phyloP scores from a whole-genome alignment of 1,140 invertebrate species.

The Drosophila dunni region DNA sequence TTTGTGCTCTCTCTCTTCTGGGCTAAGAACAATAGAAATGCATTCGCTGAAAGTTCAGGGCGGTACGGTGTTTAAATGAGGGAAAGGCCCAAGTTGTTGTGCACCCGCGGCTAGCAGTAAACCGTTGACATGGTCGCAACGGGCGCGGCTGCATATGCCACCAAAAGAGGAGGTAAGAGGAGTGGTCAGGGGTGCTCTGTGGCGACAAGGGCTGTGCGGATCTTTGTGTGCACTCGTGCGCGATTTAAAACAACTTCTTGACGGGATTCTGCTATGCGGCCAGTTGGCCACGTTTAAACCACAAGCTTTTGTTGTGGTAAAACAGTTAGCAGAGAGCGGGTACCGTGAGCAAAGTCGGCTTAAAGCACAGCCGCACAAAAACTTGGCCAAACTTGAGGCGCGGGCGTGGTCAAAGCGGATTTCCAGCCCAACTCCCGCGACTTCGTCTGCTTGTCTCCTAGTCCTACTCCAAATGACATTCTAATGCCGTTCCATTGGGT shows the following conservation, averaged over 20 bases:
- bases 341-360: slow-evolving; percentile 13
- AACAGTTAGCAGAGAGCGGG: slow-evolving; percentile 1
- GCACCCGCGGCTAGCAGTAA: slow-evolving; percentile 59
- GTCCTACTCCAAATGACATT: slow-evolving; percentile 50
- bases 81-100: slow-evolving; percentile 26
- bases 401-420: slow-evolving; percentile 22
- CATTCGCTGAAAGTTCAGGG: slow-evolving; percentile 65
- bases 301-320: slow-evolving; percentile 73
- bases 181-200: slow-evolving; percentile 3
- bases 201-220: slow-evolving; percentile 2
- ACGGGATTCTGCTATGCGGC: slow-evolving; percentile 67
- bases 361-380: slow-evolving; percentile 47
- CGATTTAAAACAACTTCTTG: slow-evolving; percentile 72
- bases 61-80: slow-evolving; percentile 36
- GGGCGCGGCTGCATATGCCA: slow-evolving; percentile 49
- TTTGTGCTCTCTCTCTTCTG: slow-evolving; percentile 12
- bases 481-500: slow-evolving; percentile 61
- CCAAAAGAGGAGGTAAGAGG: not conserved
- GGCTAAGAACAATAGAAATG: slow-evolving; percentile 79
- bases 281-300: slow-evolving; percentile 27
- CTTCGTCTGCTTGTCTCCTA: too few relatives aligned
- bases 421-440: not conserved
- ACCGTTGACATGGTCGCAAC: slow-evolving; percentile 49
- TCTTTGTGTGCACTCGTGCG: slow-evolving; percentile 72
- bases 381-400: slow-evolving; percentile 21